Evolutionary conservation across 1,140 invertebrate species (phyloP).

Genomic region (Arctopsyche grandis): DNA sequence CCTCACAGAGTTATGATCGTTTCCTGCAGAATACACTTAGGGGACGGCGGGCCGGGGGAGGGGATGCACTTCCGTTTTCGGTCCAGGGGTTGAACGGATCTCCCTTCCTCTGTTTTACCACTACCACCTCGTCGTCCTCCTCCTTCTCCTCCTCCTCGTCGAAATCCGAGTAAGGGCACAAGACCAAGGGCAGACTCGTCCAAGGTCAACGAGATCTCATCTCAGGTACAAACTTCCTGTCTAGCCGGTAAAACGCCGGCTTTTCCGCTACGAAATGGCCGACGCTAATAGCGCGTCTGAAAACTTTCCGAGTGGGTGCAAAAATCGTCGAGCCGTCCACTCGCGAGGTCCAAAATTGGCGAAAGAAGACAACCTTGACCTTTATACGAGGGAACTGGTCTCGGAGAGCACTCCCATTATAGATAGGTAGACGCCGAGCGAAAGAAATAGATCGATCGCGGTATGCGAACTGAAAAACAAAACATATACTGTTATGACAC

Average conservation of each 20-base stretch:
- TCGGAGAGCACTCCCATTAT: background rate
- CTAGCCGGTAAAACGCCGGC: constrained; percentile 22
- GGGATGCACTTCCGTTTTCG: background rate
- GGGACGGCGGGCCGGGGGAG: too few species aligned
- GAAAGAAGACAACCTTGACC: constrained; percentile 2
- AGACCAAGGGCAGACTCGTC: constrained; percentile 23
- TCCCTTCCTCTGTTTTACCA: too few species aligned
- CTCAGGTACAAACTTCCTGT: constrained; percentile 28
- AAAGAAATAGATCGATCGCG: too few species aligned
- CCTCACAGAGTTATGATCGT: background rate
- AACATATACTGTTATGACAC: too few species aligned
- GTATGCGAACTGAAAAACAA: too few species aligned
- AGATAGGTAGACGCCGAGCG: too few species aligned
- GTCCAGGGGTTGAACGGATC: background rate
- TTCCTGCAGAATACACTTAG: background rate
- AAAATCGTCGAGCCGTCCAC: background rate
- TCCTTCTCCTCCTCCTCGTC: background rate
- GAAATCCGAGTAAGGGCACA: background rate
- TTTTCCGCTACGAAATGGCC: constrained; percentile 4
- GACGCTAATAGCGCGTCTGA: background rate
- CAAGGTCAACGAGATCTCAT: constrained; percentile 23
- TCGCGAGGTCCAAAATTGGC: background rate
- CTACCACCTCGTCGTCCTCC: background rate
- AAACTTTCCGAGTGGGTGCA: background rate
- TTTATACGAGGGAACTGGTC: background rate